Base-by-base conservation (phyloP, 2,797 vertebrate genomes). In the Pteronotus mesoamericanus region DNA sequence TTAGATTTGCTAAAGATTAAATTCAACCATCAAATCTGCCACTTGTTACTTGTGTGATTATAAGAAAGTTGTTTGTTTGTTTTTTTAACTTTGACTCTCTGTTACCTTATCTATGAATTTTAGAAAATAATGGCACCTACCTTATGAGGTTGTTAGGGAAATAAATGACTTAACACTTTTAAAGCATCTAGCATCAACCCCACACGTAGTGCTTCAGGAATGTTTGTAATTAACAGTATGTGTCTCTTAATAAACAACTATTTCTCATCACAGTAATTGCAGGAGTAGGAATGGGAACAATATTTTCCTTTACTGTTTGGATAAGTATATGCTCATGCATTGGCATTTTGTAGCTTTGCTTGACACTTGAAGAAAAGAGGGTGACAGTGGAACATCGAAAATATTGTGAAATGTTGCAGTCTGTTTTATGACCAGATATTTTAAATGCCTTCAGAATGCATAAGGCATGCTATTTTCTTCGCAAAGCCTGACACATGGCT, bases 401-500 rank as follows among this genome's bases (percentile, higher is more conserved):
- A 79, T 82, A 75, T 0, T 46, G 0, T 75, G 72, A 61, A 89
- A 89, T 72, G 53, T 68, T 86, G 10, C 19, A 46, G 15, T 51
- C 39, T 84, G 34, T 59, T 88, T 85, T 69, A 77, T 12, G 9
- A 88, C 16, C 57, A 90, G 22, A 22, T 37, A 29, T 53, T 90
- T 88, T 77, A 66, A 21, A 82, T 95, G 93, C 75, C 64, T 91
- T 94, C 46, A 14, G 59, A 94, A n/a, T 95, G 93, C 78, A 18
- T 84, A 91, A 95, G 44, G 53, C 15, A 64, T 93, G 14, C 18
- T 37, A 5, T 87, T 97, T 97, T 78, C 53, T 91, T 91, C 82
- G 93, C 68, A 87, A 96, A 84, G 32, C 42, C 53, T 82, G 37
- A 42, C 55, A 42, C 21, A 1, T 61, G 88, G n/a, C 66, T 97